phyloP scores from a whole-genome alignment of 2,113 vertebrate species.

The Megalops atlanticus region DNA sequence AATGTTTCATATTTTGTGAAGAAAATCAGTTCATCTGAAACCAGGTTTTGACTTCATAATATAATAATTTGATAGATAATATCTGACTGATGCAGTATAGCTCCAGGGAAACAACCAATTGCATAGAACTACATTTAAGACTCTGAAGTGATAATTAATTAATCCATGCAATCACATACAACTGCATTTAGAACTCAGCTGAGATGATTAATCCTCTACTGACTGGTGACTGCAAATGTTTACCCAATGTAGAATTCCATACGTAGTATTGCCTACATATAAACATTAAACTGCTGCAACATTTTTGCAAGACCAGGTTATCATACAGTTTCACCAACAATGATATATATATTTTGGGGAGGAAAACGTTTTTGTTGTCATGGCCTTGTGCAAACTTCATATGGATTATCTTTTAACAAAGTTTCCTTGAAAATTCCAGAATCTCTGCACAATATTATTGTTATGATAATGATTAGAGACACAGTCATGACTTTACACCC shows the following conservation, averaged over 20 bases:
- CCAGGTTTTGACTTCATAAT: background rate
- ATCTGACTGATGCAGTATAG: background rate
- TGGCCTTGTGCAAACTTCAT: background rate
- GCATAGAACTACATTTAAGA: background rate
- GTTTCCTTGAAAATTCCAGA: too few relatives aligned
- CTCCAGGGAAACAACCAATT: background rate
- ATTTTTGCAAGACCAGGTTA: background rate
- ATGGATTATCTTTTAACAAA: background rate
- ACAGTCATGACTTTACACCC: too few relatives aligned
- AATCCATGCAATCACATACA: background rate
- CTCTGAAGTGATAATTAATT: background rate
- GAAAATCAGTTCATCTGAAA: too few relatives aligned
- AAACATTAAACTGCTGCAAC: background rate
- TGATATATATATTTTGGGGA: background rate
- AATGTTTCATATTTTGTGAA: too few relatives aligned
- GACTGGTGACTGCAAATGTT: too few relatives aligned
- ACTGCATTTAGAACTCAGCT: background rate
- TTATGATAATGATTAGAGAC: too few relatives aligned
- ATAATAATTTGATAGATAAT: too few relatives aligned
- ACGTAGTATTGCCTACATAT: background rate
- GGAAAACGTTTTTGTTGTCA: background rate
- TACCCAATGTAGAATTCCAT: background rate
- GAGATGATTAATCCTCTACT: background rate
- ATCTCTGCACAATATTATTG: too few relatives aligned
- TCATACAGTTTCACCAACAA: background rate